phyloP scores from a whole-genome alignment of 2,888 invertebrate species.

The Harpalus rufipes region DNA sequence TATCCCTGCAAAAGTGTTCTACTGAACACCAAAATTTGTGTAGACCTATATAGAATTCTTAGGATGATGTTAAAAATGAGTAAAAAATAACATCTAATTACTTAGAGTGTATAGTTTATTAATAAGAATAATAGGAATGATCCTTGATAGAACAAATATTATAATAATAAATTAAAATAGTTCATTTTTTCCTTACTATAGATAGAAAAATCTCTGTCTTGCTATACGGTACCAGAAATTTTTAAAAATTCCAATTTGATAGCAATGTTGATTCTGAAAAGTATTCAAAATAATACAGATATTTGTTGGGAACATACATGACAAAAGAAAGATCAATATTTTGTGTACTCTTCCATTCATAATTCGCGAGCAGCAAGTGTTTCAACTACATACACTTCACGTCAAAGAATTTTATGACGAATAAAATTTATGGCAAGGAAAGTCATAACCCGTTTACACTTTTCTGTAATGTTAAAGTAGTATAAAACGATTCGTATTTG shows the following conservation, averaged over 20 bases:
- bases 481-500: slow-evolving; percentile 46
- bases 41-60: no score
- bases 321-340: slow-evolving; percentile 24
- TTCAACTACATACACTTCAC: neutral
- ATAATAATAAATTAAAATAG: no score
- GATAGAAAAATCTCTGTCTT: no score
- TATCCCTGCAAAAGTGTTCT: no score
- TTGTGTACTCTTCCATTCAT: slow-evolving; percentile 25
- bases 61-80: no score
- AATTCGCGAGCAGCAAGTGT: slow-evolving; percentile 20
- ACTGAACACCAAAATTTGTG: no score
- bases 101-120: no score
- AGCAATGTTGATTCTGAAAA: neutral
- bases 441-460: slow-evolving; percentile 46
- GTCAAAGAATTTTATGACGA: slow-evolving; percentile 46
- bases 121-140: no score
- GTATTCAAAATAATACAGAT: neutral
- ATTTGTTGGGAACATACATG: slow-evolving; percentile 2
- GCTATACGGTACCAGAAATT: no score
- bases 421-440: slow-evolving; percentile 44
- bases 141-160: no score
- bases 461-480: slow-evolving; percentile 40
- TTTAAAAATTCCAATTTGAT: neutral
- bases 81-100: no score
- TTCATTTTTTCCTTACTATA: no score